Evolutionary conservation across 2,113 vertebrate genomes (phyloP), one percentile per base, ranked within the genome.

Genomic region (Neogale vison): DNA sequence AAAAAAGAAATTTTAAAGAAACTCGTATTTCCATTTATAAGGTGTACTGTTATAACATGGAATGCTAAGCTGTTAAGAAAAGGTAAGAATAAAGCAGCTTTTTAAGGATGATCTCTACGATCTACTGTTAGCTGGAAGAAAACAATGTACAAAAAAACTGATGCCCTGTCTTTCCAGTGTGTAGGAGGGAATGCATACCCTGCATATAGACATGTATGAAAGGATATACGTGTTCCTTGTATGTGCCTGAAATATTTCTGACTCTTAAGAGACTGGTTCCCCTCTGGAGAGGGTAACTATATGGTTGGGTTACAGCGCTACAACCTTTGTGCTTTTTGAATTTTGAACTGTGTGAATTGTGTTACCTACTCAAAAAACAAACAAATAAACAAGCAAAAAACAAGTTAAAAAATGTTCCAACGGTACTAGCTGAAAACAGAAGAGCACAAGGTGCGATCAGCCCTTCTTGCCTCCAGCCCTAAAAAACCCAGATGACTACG

Each of bases 41-140:
- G 72, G 18, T 61, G 6, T 90, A 29, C 12, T 93, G 9, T 65
- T 57, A 17, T 52, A 93, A 31, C 0, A 12, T 0, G 57, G 31
- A 95, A 85, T 90, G 65, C 13, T 24, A 95, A 59, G 23, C 6
- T 71, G 12, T 36, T 72, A 34, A 61, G 65, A 42, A 67, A 59
- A n/a, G 45, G 50, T 29, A 74, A 50, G 69, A 83, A 59, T 21
- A 77, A 90, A 65, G 29, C 3, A 77, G 10, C 26, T 87, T 47
- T 67, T 88, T 95, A 71, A 84, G 31, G 88, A 71, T 72, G 82
- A 50, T 50, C 72, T 96, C 36, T 50, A 95, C 21, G 72, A 82
- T 20, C 52, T 82, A 80, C 15, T 79, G 14, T 57, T 50, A 36
- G 11, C 4, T 45, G 24, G 42, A 79, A 85, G 74, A 83, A 83